Conservation (phyloP, 1,140 invertebrate genomes). For the Aphidius gifuensis region DNA sequence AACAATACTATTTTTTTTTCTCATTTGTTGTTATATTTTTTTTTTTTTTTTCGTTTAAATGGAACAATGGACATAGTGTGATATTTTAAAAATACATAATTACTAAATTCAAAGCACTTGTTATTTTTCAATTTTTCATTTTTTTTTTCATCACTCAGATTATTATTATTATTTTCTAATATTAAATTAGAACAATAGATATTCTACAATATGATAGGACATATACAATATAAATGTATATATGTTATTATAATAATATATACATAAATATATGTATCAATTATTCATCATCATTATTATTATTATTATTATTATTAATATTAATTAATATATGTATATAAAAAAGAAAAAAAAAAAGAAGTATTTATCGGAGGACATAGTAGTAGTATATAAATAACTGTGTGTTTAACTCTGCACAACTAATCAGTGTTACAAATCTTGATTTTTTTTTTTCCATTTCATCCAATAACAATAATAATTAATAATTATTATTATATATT, state of each 20-base stretch:
- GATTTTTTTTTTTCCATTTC: slow-evolving; percentile 7
- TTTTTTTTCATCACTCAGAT: too few species aligned
- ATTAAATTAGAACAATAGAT: too few species aligned
- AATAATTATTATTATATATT: slow-evolving; percentile 15
- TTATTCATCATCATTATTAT: background rate
- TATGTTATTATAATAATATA: background rate
- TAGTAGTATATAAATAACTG: slow-evolving; percentile 1
- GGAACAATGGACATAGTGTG: slow-evolving; percentile 29
- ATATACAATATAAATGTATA: too few species aligned
- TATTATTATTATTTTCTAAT: too few species aligned
- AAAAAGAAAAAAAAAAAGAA: background rate
- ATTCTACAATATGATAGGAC: too few species aligned
- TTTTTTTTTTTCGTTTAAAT: too few species aligned
- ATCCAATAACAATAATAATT: background rate
- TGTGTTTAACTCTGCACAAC: background rate
- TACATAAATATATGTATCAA: slow-evolving; percentile 12
- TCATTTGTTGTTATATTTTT: too few species aligned
- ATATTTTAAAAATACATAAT: slow-evolving; percentile 22
- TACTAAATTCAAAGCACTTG: slow-evolving; percentile 1
- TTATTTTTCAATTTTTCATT: too few species aligned
- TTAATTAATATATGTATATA: slow-evolving; percentile 25
- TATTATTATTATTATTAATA: slow-evolving; percentile 23
- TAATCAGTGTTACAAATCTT: slow-evolving; percentile 3
- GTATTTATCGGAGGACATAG: slow-evolving; percentile 13
- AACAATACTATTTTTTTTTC: too few species aligned